Conservation (phyloP, 2,797 vertebrate species). For the Enteromius thamalakanensis region DNA sequence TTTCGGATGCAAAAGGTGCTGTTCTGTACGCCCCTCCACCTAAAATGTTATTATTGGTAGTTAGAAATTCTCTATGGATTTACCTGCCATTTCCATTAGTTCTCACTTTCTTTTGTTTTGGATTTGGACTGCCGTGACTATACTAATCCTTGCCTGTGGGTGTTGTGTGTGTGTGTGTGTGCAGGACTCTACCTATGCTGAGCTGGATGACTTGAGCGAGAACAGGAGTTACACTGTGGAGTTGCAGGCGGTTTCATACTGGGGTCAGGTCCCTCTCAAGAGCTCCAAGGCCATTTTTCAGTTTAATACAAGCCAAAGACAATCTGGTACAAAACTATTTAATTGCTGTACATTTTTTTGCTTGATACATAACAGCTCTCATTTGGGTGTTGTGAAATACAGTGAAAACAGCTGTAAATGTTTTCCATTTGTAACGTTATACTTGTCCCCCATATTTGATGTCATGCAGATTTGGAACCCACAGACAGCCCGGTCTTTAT, state of each 20-base stretch:
- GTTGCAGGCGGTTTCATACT: conserved; percentile 88
- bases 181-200: conserved; percentile 78
- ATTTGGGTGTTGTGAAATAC: conserved; percentile 44
- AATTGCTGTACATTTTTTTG: conserved; percentile 10
- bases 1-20: background rate
- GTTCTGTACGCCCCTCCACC: background rate
- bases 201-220: conserved; percentile 82
- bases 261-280: conserved; percentile 87
- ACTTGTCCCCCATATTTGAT: conserved; percentile 45
- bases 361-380: conserved; percentile 33
- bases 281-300: conserved; percentile 82
- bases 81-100: background rate
- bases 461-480: conserved; percentile 46
- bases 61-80: background rate
- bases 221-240: conserved; percentile 86
- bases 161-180: conserved; percentile 35
- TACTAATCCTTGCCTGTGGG: conserved; percentile 13
- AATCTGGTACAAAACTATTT: conserved; percentile 69
- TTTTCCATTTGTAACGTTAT: conserved; percentile 44
- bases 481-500: conserved; percentile 61
- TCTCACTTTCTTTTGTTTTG: background rate
- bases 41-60: background rate
- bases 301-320: conserved; percentile 76
- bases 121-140: background rate
- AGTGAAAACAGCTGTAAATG: conserved; percentile 45